Percentiles rank a stretch among this genome's conserved stretches.
Conservation (phyloP, 2,888 invertebrate species). For the Hypercompe scribonia region DNA sequence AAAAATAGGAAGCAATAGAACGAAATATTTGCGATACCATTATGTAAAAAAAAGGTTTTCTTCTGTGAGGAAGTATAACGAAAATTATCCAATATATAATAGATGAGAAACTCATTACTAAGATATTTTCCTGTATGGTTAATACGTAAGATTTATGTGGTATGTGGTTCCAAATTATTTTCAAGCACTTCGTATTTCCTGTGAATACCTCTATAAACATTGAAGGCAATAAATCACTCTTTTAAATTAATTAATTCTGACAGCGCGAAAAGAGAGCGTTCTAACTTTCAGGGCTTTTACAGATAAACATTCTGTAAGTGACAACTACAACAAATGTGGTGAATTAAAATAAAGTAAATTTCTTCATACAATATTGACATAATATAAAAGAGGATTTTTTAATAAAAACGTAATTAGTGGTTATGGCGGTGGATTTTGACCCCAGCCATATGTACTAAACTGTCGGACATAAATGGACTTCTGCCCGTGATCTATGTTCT, state of each 20-base stretch:
- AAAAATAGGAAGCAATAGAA: neutral
- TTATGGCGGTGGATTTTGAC: neutral
- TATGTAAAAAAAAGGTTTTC: neutral
- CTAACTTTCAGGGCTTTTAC: neutral
- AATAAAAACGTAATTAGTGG: neutral
- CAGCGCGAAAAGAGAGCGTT: neutral
- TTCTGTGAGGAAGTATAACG: neutral
- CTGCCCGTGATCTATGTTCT: neutral
- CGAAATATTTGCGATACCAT: neutral
- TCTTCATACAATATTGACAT: neutral
- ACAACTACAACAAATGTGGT: neutral
- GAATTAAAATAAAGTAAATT: too few relatives aligned
- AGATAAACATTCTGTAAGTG: neutral
- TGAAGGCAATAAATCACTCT: neutral
- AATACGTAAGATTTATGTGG: neutral
- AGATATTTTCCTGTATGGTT: neutral
- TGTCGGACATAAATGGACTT: neutral
- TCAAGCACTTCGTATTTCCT: neutral
- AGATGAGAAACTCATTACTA: neutral
- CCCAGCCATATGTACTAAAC: too few relatives aligned
- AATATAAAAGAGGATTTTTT: neutral
- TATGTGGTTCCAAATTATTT: neutral
- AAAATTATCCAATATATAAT: neutral
- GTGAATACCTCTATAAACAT: neutral
- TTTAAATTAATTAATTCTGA: neutral